Base-by-base conservation (phyloP, 2,888 invertebrate genomes). In the Drosophila koepferae region DNA sequence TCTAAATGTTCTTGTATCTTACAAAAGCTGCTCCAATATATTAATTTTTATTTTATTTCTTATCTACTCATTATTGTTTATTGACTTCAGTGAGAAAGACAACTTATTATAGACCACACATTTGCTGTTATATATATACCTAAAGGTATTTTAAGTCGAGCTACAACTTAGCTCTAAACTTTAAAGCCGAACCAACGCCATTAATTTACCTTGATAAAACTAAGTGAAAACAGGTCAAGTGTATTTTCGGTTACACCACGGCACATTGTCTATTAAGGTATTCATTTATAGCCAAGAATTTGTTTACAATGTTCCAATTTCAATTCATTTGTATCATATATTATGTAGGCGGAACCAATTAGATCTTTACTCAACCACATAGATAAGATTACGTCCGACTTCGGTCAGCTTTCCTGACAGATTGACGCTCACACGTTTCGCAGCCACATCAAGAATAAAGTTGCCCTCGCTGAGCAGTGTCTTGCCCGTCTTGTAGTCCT, bases 401-500 rank as follows among this genome's bases (percentile, higher is more conserved):
- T 94, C 86, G 23, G 74, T 81, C 2, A 91, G 92, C 55, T 92
- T 94, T 34, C 94, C 94, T 62, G 94, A 93, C 23, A 90, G 63
- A 54, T 93, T 91, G 54, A 95, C 83, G 73, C 92, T 92, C 16
- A 95, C 93, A 62, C 91, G 92, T 59, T 93, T 93, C 34, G 93
- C 90, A 1, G 91, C 91, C 16, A 94, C 82, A 82, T 95, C 94
- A 40, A 96, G 93, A 34, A 92, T 81, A 73, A 95, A 92, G 60
- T 72, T 65, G 8, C 93, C 93, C 18, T 92, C 90, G 18, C 65
- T 82, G 1, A 93, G 68, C 12, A 60, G 75, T 1, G 94, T 91
- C 92, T 96, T 96, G 70, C 95, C 96, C 43, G 94, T 94, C 65
- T 95, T 94, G 63, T 95, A 95, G 79, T 96, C 94, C 41, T 95